Evolutionary conservation across 2,113 vertebrate species (phyloP).

Genomic region (Notarius quadriscutis): DNA sequence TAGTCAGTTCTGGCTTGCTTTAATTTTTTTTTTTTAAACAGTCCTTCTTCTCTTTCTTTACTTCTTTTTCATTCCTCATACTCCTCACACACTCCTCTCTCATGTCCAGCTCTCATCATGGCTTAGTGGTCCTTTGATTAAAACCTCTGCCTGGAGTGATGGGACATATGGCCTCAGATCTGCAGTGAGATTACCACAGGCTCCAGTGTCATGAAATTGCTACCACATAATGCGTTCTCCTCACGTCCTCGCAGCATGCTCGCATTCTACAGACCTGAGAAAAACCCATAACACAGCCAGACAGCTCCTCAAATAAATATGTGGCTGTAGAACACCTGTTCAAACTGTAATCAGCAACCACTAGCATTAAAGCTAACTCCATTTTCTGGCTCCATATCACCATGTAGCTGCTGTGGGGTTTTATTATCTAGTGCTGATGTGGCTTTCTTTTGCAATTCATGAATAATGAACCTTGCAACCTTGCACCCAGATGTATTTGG

Average conservation of each 20-base stretch:
- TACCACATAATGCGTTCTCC: conserved; percentile 53
- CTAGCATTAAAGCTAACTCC: not conserved
- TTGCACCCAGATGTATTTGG: not conserved
- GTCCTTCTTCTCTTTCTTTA: not conserved
- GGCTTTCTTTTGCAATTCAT: not conserved
- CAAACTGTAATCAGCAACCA: conserved; percentile 30
- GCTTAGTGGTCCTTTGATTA: conserved; percentile 75
- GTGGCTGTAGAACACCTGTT: conserved; percentile 34
- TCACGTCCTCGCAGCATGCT: conserved; percentile 42
- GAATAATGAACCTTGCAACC: not conserved
- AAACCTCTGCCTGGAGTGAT: conserved; percentile 65
- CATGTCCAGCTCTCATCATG: conserved; percentile 58
- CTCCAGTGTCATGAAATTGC: conserved; percentile 63
- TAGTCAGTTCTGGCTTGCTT: not conserved
- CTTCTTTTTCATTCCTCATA: not conserved
- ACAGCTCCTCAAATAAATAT: conserved; percentile 35
- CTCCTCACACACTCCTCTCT: conserved; percentile 22
- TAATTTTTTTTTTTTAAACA: not conserved
- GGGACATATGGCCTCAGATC: conserved; percentile 73
- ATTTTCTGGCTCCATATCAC: not conserved
- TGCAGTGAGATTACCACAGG: conserved; percentile 67
- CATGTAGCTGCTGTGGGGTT: not conserved
- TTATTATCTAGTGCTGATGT: not conserved
- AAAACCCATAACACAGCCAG: conserved; percentile 16
- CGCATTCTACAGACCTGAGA: conserved; percentile 23